A percentile compares a stretch with the other conserved stretches of the same genome.
phyloP scores from a whole-genome alignment of 2,113 vertebrate species.

The Hemiscyllium ocellatum region DNA sequence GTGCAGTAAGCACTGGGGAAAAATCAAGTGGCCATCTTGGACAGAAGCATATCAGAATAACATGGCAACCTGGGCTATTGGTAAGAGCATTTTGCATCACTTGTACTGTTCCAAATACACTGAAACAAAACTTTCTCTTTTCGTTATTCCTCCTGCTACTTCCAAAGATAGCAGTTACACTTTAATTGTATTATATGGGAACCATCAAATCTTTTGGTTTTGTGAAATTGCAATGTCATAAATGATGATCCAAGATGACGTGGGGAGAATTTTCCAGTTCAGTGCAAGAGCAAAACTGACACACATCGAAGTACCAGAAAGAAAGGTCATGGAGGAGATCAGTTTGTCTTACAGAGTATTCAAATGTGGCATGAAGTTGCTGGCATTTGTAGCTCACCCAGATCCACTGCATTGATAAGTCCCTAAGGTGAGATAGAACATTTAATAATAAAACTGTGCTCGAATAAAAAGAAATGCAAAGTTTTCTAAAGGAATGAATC shows the following conservation, averaged over 20 bases:
- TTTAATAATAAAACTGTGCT: background rate
- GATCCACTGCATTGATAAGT: background rate
- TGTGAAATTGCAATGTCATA: background rate
- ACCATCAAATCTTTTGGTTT: background rate
- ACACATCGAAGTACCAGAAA: too few relatives aligned
- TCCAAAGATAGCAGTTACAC: background rate
- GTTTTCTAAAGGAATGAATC: background rate
- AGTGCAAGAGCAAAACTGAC: too few relatives aligned
- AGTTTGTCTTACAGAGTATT: too few relatives aligned
- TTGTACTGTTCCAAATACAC: background rate
- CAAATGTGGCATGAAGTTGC: too few relatives aligned
- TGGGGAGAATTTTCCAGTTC: too few relatives aligned
- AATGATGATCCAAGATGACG: background rate
- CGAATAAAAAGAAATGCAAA: background rate
- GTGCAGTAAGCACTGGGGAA: background rate
- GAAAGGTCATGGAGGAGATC: too few relatives aligned
- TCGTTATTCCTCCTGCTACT: background rate
- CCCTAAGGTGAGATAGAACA: background rate
- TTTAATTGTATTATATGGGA: background rate
- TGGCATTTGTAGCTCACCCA: background rate
- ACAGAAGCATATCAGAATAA: background rate
- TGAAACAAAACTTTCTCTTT: background rate
- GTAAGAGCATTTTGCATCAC: background rate
- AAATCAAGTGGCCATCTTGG: background rate
- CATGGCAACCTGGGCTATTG: background rate